phyloP scores from a whole-genome alignment of 2,797 vertebrate genomes.

The Sparus aurata region DNA sequence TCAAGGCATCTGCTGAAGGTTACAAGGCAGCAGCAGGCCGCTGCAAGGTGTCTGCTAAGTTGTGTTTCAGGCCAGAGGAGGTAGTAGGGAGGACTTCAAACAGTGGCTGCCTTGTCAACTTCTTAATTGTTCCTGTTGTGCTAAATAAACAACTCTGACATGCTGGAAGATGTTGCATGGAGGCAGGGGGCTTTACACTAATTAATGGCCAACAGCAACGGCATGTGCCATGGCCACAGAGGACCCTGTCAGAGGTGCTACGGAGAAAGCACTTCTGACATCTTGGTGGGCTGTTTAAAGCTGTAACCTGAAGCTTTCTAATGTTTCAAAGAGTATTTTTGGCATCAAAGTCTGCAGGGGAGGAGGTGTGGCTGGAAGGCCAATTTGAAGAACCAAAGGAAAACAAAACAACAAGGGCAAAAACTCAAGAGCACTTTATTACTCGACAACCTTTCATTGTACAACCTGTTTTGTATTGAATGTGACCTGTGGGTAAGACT shows the following conservation, averaged over 20 bases:
- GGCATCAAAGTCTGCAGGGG: conserved; percentile 4
- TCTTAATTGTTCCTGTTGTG: conserved; percentile 76
- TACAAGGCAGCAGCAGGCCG: conserved; percentile 57
- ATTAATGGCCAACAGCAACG: conserved; percentile 72
- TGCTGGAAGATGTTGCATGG: conserved; percentile 20
- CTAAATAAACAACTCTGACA: conserved; percentile 77
- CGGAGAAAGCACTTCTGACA: conserved; percentile 43
- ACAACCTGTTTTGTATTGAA: not conserved
- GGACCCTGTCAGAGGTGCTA: conserved; percentile 49
- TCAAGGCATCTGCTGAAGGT: conserved; percentile 69
- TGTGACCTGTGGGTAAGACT: not conserved
- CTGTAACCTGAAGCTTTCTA: conserved; percentile 3
- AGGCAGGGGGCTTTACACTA: conserved; percentile 56
- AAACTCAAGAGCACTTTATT: not conserved
- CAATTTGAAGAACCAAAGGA: not conserved
- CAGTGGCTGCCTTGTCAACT: conserved; percentile 50
- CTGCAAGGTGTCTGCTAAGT: conserved; percentile 51
- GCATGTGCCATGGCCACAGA: conserved; percentile 35
- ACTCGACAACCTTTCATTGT: not conserved
- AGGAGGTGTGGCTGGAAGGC: not conserved
- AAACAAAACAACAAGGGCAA: not conserved
- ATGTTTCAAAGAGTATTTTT: not conserved
- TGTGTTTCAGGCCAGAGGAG: conserved; percentile 43
- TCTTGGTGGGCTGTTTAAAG: conserved; percentile 22
- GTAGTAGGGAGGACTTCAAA: conserved; percentile 59